Evolutionary conservation across 2,113 vertebrate genomes (phyloP).

Genomic region (Callocephalon fimbriatum): DNA sequence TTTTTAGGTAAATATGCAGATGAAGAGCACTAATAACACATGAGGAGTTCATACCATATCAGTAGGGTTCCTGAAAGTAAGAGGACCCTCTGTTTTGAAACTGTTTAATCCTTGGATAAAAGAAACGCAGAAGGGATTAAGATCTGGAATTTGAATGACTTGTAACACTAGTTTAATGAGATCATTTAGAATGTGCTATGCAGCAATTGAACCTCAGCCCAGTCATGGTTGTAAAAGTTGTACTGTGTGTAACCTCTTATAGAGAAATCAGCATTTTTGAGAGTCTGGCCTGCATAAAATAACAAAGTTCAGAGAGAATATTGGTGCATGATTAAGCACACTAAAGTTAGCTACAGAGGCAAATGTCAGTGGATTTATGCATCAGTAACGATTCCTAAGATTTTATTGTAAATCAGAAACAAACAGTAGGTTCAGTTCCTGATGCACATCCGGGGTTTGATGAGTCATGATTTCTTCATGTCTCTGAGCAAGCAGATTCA

Average conservation of each 20-base stretch:
- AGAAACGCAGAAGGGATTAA: not conserved
- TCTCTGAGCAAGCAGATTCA: not conserved
- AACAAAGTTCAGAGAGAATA: not conserved
- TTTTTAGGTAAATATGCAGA: not conserved
- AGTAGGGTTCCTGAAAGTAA: not conserved
- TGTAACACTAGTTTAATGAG: not conserved
- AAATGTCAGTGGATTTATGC: not conserved
- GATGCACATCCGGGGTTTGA: not conserved
- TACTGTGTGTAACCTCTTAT: not conserved
- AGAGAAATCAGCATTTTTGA: not conserved
- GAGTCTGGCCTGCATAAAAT: not conserved
- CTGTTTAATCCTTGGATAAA: not conserved
- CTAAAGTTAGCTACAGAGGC: not conserved
- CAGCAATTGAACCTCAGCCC: not conserved
- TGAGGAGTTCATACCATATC: not conserved
- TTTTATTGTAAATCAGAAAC: not conserved
- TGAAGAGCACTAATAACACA: not conserved
- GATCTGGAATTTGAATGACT: not conserved
- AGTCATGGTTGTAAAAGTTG: fast-evolving
- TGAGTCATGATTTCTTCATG: not conserved
- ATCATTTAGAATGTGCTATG: not conserved
- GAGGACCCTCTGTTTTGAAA: not conserved
- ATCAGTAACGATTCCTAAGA: not conserved
- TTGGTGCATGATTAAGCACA: not conserved
- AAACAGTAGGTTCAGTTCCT: not conserved